phyloP scores from a whole-genome alignment of 2,113 vertebrate genomes.

The Phasianus colchicus region DNA sequence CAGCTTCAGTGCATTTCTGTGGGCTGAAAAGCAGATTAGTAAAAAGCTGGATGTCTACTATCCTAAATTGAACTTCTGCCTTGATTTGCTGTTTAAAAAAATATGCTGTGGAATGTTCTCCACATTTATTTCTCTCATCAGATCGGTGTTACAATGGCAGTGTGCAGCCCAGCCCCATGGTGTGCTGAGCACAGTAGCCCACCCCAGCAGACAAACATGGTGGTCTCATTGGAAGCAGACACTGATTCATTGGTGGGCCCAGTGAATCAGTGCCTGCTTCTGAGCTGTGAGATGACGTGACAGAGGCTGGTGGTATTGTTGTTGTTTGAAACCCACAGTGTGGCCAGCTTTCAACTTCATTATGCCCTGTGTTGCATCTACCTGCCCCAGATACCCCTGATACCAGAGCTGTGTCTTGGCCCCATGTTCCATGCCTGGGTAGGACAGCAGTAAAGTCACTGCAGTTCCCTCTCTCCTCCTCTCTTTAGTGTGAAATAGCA shows the following conservation, averaged over 20 bases:
- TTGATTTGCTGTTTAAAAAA: not conserved
- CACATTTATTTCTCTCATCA: not conserved
- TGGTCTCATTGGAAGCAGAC: too few relatives aligned
- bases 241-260: too few relatives aligned
- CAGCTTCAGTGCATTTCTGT: not conserved
- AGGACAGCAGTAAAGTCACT: not conserved
- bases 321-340: not conserved
- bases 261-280: not conserved
- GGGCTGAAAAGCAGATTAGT: slow-evolving; percentile 12
- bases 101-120: not conserved
- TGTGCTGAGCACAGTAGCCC: accelerated
- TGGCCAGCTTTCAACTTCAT: not conserved
- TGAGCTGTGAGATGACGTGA: not conserved
- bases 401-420: not conserved
- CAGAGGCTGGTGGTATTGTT: not conserved
- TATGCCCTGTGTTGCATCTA: not conserved
- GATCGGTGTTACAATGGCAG: not conserved
- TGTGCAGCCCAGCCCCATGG: not conserved
- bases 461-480: not conserved
- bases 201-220: accelerated
- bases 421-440: accelerated
- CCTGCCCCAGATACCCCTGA: not conserved
- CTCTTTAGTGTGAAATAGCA: not conserved
- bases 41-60: not conserved
- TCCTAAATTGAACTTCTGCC: not conserved